Evolutionary conservation across 1,140 invertebrate genomes (phyloP).

Genomic region (Bombyx mori): ASM3026992v2 NC_085128.1:5529501-5530000

Average conservation of each 20-base stretch:
- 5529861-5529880: conserved; percentile 67
- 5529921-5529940: conserved; percentile 58
- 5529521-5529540: too few relatives aligned
- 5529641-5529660: too few relatives aligned
- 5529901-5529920: conserved; percentile 52
- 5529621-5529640: too few relatives aligned
- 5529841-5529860: conserved; percentile 70
- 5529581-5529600: too few relatives aligned
- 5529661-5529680: conserved; percentile 8
- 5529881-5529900: conserved; percentile 62
- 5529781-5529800: conserved; percentile 67
- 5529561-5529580: too few relatives aligned
- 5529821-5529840: conserved; percentile 70
- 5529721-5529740: conserved; percentile 52
- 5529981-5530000: conserved; percentile 70
- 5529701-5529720: conserved; percentile 65
- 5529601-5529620: too few relatives aligned
- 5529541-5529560: too few relatives aligned
- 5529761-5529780: conserved; percentile 67
- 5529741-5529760: conserved; percentile 63
- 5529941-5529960: conserved; percentile 70
- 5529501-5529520: too few relatives aligned
- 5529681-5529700: conserved; percentile 55
- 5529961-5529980: conserved; percentile 67
- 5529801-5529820: conserved; percentile 71